phyloP scores from a whole-genome alignment of 2,113 vertebrate genomes.

The Phalacrocorax carbo region DNA sequence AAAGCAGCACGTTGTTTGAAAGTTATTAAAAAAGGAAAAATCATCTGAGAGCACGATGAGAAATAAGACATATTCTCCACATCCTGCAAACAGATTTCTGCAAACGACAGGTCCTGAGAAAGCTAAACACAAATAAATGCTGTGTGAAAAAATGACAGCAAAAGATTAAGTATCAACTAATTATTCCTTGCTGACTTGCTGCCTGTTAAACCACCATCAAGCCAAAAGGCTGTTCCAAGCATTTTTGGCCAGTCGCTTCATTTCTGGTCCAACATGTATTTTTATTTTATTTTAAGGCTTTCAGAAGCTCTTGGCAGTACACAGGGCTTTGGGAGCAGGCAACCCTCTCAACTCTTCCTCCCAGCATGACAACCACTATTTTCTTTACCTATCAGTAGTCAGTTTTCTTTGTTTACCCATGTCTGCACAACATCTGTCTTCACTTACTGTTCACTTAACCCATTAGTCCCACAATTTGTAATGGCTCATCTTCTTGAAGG shows the following conservation, averaged over 20 bases:
- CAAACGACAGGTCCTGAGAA: background rate
- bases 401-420: conserved; percentile 15
- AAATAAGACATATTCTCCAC: background rate
- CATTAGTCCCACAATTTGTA: background rate
- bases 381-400: conserved; percentile 27
- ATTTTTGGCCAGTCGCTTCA: background rate
- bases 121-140: background rate
- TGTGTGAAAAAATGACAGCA: background rate
- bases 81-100: background rate
- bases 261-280: conserved; percentile 9
- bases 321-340: conserved; percentile 15
- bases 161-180: conserved; percentile 16
- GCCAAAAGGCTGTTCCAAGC: conserved; percentile 33
- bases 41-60: background rate
- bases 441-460: background rate
- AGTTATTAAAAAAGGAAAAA: background rate
- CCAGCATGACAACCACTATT: background rate
- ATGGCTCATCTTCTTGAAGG: background rate
- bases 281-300: conserved; percentile 39
- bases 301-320: conserved; percentile 59
- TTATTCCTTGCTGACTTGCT: conserved; percentile 19
- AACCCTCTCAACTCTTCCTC: background rate
- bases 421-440: conserved; percentile 28
- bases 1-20: background rate
- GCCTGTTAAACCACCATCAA: background rate